A percentile compares a stretch with the other conserved stretches of the same genome.
phyloP scores from a whole-genome alignment of 2,888 invertebrate species.

The Achlya flavicornis region DNA sequence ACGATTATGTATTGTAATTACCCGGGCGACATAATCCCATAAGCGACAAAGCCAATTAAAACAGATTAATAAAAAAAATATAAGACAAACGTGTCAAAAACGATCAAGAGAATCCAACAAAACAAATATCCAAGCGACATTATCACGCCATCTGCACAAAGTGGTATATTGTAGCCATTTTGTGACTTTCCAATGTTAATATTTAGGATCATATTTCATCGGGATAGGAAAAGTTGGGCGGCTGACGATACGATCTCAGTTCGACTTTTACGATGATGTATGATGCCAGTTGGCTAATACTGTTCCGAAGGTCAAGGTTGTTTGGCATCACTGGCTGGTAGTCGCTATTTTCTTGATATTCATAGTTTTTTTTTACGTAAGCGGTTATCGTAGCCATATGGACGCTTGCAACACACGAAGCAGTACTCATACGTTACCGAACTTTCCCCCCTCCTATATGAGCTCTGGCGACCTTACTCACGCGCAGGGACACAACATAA shows the following conservation, averaged over 20 bases:
- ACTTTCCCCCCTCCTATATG: no score
- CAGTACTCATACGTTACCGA: no score
- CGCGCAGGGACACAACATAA: no score
- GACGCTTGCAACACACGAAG: no score
- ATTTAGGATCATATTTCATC: constrained; percentile 39
- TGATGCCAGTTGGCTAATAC: constrained; percentile 2
- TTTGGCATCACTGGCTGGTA: not conserved
- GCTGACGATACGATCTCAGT: constrained; percentile 13
- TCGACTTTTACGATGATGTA: constrained; percentile 5
- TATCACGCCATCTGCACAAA: constrained; percentile 3
- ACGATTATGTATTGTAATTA: no score
- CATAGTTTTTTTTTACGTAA: no score
- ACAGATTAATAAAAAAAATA: no score
- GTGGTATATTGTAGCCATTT: not conserved
- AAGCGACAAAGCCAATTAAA: no score
- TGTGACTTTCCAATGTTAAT: constrained; percentile 31
- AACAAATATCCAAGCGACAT: not conserved
- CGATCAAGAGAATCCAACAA: not conserved
- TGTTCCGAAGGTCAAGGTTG: not conserved
- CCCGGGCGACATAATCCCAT: no score
- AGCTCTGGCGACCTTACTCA: no score
- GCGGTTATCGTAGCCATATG: no score
- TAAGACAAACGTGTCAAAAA: no score
- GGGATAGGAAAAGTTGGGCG: constrained; percentile 26
- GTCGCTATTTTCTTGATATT: not conserved